Evolutionary conservation across 2,888 invertebrate genomes (phyloP).

Genomic region (Gymnoscelis rufifasciata): DNA sequence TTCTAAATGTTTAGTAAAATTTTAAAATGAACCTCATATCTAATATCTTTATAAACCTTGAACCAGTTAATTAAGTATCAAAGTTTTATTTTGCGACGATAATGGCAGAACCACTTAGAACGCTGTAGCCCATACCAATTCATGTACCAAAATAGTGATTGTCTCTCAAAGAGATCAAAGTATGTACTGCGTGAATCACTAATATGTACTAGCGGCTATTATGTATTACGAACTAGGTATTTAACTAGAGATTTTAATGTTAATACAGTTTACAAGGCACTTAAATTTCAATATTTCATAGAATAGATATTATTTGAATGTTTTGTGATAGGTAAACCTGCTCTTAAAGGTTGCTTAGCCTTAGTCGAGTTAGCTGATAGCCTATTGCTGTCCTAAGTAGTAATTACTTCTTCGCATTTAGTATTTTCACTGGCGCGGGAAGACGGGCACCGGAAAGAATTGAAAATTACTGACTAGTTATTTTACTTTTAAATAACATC

Average conservation of each 20-base stretch:
- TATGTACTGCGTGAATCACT: too few species aligned
- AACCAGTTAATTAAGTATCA: too few species aligned
- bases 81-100: too few species aligned
- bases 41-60: too few species aligned
- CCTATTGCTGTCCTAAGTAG: conserved; percentile 30
- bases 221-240: background rate
- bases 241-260: conserved; percentile 1
- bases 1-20: too few species aligned
- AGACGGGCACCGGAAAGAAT: conserved; percentile 23
- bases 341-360: conserved; percentile 34
- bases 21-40: too few species aligned
- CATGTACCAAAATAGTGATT: too few species aligned
- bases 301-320: conserved; percentile 41
- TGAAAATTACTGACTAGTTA: conserved; percentile 11
- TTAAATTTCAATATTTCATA: conserved; percentile 32
- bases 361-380: conserved; percentile 21
- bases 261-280: conserved; percentile 15
- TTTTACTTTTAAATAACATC: conserved; percentile 10
- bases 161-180: too few species aligned
- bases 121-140: too few species aligned
- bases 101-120: too few species aligned
- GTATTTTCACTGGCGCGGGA: conserved; percentile 47
- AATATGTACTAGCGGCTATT: too few species aligned
- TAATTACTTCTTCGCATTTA: conserved; percentile 54
- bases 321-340: conserved; percentile 40